Conservation (phyloP, 2,113 vertebrate genomes). For the Rhabdornis inornatus region DNA sequence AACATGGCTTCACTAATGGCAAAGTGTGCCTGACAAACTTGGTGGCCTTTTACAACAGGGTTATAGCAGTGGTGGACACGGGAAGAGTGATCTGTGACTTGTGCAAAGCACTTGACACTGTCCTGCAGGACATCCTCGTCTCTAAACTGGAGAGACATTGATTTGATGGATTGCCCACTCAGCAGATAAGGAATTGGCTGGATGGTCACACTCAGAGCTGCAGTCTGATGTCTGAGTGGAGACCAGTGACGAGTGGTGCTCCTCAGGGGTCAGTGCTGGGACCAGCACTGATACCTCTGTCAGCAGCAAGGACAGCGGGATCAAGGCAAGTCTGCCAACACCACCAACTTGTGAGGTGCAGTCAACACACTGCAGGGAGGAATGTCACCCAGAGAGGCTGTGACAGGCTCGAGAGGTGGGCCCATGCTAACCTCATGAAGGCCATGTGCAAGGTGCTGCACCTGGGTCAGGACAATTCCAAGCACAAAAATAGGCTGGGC, state of each 20-base stretch:
- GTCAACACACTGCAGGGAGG: accelerated
- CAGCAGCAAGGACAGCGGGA: background rate
- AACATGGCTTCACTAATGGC: background rate
- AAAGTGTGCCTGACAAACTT: background rate
- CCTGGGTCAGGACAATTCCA: background rate
- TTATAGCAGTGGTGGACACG: background rate
- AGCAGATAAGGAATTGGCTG: background rate
- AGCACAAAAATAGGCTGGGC: background rate
- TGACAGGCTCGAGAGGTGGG: background rate
- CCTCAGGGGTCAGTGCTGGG: background rate
- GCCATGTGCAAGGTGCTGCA: background rate
- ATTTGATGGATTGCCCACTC: background rate
- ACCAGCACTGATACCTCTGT: accelerated
- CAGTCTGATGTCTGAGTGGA: background rate
- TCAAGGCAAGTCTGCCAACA: background rate
- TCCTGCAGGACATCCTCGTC: background rate
- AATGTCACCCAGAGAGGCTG: background rate
- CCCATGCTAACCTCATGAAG: background rate
- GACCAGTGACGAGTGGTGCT: accelerated
- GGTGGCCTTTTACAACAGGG: background rate
- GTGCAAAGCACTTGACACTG: background rate
- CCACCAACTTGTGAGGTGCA: background rate
- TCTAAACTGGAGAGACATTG: background rate
- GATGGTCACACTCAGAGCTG: background rate
- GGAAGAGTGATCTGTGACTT: background rate